These are phyloP conservation scores for Bucco capensis DNA, from an alignment of 2,113 vertebrate genomes.

Conservation along the genomic window DNA sequence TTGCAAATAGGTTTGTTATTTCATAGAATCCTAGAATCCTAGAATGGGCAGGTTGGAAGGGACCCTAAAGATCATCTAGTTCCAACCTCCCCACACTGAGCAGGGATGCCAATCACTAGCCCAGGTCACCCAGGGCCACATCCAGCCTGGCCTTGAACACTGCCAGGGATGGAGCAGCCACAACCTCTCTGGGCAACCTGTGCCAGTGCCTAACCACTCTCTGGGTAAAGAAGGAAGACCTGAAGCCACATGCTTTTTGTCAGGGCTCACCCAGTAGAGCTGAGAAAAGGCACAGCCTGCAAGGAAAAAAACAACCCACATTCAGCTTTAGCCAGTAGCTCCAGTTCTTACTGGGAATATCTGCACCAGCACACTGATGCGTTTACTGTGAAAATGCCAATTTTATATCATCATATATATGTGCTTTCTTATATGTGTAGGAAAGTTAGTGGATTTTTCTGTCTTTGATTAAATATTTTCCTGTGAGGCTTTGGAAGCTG, in stretches of 20 bases:
- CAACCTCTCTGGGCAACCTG: no score
- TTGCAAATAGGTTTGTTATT: not conserved
- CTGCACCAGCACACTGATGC: not conserved
- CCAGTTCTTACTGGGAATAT: not conserved
- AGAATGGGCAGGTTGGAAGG: no score
- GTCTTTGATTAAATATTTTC: slow-evolving; percentile 9
- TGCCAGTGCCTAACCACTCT: no score
- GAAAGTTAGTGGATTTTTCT: not conserved
- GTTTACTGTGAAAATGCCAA: slow-evolving; percentile 19
- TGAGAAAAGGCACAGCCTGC: not conserved
- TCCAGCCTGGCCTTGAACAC: no score
- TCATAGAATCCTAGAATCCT: no score
- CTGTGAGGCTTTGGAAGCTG: not conserved
- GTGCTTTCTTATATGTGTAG: not conserved
- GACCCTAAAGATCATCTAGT: no score
- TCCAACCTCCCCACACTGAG: no score
- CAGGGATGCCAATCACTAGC: no score
- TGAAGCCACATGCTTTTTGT: not conserved
- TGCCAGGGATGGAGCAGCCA: no score
- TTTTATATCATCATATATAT: not conserved
- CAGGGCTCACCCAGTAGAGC: not conserved
- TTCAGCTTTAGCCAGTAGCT: not conserved
- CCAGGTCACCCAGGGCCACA: no score
- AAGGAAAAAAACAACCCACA: not conserved
- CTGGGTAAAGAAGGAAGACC: no score